phyloP scores from a whole-genome alignment of 2,888 invertebrate species.

The Dryomyza anilis region DNA sequence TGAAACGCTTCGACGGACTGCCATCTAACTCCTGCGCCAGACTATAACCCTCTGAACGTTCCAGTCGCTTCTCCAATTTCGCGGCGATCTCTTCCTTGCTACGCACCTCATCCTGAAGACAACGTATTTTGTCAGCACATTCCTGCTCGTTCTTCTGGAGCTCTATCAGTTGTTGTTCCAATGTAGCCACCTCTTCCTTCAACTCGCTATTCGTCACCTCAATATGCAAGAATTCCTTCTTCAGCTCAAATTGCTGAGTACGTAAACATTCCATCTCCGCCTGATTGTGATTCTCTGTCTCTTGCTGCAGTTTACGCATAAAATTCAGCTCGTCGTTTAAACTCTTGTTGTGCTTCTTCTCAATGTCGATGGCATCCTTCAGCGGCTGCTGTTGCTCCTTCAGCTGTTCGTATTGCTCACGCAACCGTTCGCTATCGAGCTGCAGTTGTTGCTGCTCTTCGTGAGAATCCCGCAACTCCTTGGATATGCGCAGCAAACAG shows the following conservation, averaged over 20 bases:
- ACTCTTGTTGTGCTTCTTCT: conserved; percentile 48
- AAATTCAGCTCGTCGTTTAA: conserved; percentile 63
- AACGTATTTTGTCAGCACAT: conserved; percentile 66
- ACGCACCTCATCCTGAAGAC: conserved; percentile 66
- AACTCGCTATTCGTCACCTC: conserved; percentile 73
- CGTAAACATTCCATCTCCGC: conserved; percentile 64
- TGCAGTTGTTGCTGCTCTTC: conserved; percentile 63
- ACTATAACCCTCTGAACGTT: conserved; percentile 48
- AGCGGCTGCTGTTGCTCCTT: conserved; percentile 61
- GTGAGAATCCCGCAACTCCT: conserved; percentile 64
- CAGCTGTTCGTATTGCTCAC: conserved; percentile 64
- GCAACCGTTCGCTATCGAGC: conserved; percentile 62
- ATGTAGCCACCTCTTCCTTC: conserved; percentile 71
- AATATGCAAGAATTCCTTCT: conserved; percentile 67
- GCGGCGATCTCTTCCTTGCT: conserved; percentile 55
- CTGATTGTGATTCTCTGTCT: conserved; percentile 61
- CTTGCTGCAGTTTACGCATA: conserved; percentile 63
- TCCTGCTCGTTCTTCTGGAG: conserved; percentile 65
- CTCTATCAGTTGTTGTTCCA: conserved; percentile 66
- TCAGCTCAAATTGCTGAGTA: conserved; percentile 64
- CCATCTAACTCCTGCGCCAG: conserved; percentile 56
- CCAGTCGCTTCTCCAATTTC: conserved; percentile 47
- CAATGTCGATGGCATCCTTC: conserved; percentile 51
- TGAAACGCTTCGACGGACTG: conserved; percentile 51
- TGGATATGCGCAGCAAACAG: conserved; percentile 65